Conservation (phyloP, 2,797 vertebrate genomes). For the Alcedo atthis region DNA sequence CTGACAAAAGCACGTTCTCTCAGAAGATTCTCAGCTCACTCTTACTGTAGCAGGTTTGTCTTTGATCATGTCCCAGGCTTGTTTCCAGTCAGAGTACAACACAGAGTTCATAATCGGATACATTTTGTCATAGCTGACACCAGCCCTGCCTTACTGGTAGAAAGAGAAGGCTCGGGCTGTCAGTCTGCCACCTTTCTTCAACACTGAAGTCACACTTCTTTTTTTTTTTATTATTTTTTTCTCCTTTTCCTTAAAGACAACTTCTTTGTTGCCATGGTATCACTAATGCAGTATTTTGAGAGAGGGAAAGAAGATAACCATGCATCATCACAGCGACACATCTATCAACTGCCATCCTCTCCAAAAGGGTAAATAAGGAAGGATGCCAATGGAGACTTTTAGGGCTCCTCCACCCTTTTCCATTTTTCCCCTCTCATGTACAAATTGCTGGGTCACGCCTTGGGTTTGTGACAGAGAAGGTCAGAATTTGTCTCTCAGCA, state of each 20-base stretch:
- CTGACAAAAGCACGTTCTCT: not conserved
- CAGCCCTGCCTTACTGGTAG: not conserved
- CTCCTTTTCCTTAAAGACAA: not conserved
- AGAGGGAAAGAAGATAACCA: constrained; percentile 43
- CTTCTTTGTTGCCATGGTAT: constrained; percentile 76
- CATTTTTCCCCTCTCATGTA: not conserved
- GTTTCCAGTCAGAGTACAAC: not conserved
- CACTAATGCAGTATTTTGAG: constrained; percentile 73
- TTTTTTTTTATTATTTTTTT: not conserved
- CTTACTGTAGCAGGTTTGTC: not conserved
- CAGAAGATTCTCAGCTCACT: not conserved
- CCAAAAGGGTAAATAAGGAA: constrained; percentile 63
- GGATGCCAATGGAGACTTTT: not conserved
- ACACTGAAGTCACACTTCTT: not conserved
- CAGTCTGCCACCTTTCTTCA: constrained; percentile 52
- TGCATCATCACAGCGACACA: constrained; percentile 60
- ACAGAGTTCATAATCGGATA: constrained; percentile 15
- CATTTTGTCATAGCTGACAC: constrained; percentile 51
- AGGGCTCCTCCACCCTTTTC: not conserved
- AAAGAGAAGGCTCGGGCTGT: not conserved
- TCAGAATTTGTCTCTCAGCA: not conserved
- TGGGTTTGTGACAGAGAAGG: not conserved
- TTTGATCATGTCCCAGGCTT: not conserved
- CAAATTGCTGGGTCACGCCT: not conserved
- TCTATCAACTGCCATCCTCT: constrained; percentile 69